phyloP scores from a whole-genome alignment of 1,140 invertebrate genomes.

The Trichonephila inaurata region DNA sequence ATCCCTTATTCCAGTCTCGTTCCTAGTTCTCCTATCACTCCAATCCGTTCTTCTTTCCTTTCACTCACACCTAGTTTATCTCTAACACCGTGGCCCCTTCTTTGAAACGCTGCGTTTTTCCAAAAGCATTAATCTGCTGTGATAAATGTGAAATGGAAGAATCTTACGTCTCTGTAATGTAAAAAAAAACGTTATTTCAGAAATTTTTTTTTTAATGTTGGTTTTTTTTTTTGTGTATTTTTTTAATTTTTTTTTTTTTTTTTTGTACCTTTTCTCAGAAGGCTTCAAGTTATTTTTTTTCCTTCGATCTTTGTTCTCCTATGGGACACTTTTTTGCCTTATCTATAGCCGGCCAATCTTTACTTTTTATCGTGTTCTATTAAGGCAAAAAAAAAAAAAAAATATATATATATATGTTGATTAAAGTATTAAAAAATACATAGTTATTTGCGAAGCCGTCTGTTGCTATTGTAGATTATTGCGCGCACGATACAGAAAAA shows the following conservation, averaged over 20 bases:
- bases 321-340: neutral
- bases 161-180: slow-evolving; percentile 2
- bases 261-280: neutral
- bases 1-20: neutral
- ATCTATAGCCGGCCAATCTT: neutral
- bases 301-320: neutral
- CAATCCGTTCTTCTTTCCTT: slow-evolving; percentile 32
- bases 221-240: neutral
- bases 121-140: slow-evolving; percentile 38
- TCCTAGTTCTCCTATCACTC: neutral
- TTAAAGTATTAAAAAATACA: neutral
- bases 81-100: neutral
- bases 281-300: neutral
- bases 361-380: neutral
- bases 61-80: slow-evolving; percentile 18
- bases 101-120: neutral
- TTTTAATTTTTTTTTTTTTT: neutral
- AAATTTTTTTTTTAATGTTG: neutral
- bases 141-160: slow-evolving; percentile 39
- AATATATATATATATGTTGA: neutral
- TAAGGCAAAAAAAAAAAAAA: neutral
- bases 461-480: neutral
- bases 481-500: too few species aligned
- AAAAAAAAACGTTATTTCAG: slow-evolving; percentile 24
- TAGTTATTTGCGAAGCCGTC: neutral